These are phyloP conservation scores for Aegithalos caudatus DNA, from an alignment of 2,113 vertebrate genomes.

Conservation along the genomic window DNA sequence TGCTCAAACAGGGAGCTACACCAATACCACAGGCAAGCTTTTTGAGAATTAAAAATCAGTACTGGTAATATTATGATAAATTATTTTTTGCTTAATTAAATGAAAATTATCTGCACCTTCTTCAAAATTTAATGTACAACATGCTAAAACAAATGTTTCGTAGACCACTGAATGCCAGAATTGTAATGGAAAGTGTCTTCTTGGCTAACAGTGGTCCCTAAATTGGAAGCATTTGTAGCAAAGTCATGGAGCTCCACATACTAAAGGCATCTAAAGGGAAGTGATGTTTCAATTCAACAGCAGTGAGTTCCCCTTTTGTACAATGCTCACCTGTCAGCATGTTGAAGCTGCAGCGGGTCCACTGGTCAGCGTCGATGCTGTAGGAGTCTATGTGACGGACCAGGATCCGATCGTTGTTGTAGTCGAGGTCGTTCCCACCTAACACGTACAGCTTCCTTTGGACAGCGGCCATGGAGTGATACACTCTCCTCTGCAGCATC, in stretches of 20 bases:
- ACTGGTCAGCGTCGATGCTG: constrained; percentile 90
- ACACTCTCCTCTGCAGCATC: constrained; percentile 94
- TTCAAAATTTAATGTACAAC: not conserved
- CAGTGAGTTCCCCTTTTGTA: not conserved
- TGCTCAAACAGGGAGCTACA: not conserved
- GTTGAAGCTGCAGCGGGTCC: constrained; percentile 93
- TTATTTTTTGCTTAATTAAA: not conserved
- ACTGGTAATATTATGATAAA: not conserved
- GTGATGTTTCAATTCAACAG: not conserved
- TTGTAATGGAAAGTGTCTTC: not conserved
- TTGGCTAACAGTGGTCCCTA: not conserved
- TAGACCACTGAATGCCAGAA: not conserved
- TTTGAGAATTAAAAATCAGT: not conserved
- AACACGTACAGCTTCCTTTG: constrained; percentile 91
- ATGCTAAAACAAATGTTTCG: not conserved
- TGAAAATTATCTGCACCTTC: not conserved
- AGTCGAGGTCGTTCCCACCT: constrained; percentile 94
- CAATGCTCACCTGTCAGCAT: constrained; percentile 84
- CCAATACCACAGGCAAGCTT: not conserved
- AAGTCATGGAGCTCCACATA: not conserved
- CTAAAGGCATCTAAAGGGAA: not conserved
- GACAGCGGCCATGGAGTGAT: constrained; percentile 95
- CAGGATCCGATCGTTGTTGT: constrained; percentile 94
- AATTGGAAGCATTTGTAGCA: not conserved
- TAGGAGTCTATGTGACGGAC: constrained; percentile 96